Base-by-base conservation (phyloP, 2,888 invertebrate genomes). In the Pilophorus perplexus region DNA sequence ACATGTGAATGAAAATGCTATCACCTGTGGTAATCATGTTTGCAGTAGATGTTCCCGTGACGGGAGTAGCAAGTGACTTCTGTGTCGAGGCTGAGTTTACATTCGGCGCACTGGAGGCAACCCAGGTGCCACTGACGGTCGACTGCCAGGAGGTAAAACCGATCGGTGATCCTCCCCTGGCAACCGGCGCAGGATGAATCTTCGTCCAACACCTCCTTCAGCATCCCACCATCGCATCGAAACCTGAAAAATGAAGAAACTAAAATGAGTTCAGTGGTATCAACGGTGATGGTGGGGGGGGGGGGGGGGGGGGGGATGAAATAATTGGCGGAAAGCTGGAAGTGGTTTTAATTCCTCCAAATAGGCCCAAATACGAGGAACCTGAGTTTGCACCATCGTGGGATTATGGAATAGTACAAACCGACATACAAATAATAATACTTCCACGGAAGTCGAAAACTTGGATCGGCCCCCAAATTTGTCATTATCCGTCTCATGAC, bases 1-100 rank as follows among this genome's bases (percentile, higher is more conserved):
- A n/a, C n/a, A n/a, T n/a, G n/a, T n/a, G n/a, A n/a, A n/a, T n/a
- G n/a, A n/a, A n/a, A n/a, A n/a, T n/a, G n/a, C 33, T 12, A 80
- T 80, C 78, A 93, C 94, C 93, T 87, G 80, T 90, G 92, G 77
- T 94, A 95, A 78, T 95, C 94, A 74, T 93, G 92, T 77, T 93
- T 93, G 82, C 94, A 95, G 79, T 91, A 94, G 74, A 94, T 93
- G 76, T 88, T 88, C 62, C 92, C 91, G 74, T 93, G 91, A 71
- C 91, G 81, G 8, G 90, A 87, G 78, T 93, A 95, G 79, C 94
- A 94, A 72, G 92, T 91, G 70, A 89, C 81, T 76, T 93, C 90
- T 5, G 89, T 84, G 77, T 93, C 93, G 70, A 95, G 81, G 5
- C 90, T 87, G 71, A 89, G 80, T 66, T 89, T 86, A 76, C 94